Evolutionary conservation across 1,140 invertebrate genomes (phyloP), one percentile per base, ranked within the genome.

Genomic region (Streblospio benedicti): DNA sequence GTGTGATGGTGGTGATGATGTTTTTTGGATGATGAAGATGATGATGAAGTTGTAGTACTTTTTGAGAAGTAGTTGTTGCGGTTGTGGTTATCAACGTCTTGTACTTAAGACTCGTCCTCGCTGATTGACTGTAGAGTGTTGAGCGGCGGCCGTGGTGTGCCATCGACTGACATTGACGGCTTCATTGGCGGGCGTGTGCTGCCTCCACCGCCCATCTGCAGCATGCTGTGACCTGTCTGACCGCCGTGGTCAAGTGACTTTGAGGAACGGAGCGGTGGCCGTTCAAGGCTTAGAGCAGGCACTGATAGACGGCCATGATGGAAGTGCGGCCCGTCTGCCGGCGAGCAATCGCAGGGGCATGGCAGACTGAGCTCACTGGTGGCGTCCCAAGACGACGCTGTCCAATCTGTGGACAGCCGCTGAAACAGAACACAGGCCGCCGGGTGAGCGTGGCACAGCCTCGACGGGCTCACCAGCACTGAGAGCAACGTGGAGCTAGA

Each of bases 401-500:
- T 57, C 38, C 43, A 23, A 44, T 57, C 55, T 14, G 35, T 57
- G 2, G 55, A 57, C 41, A 57, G 41, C 9, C 55, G 55, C 55
- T 57, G 43, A 57, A 57, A 57, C 23, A 23, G 45, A 20, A 31
- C n/a, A 57, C 28, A 25, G 18, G 14, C 23, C 44, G 27, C 44
- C n/a, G n/a, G n/a, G n/a, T n/a, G n/a, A n/a, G n/a, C n/a, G 35
- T 38, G 9, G 9, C n/a, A 9, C 35, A 38, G n/a, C 35, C n/a
- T 38, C n/a, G 9, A 38, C 35, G 9, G 35, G 35, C 35, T 38
- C 35, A 9, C 35, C 35, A n/a, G n/a, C n/a, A 9, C 35, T 9
- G 9, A n/a, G 35, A 38, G 35, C n/a, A n/a, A n/a, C n/a, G 9
- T 9, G 9, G 9, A n/a, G 35, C 35, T 38, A 9, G 9, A 9